Conservation (phyloP, 2,113 vertebrate genomes). For the Manacus vitellinus region DNA sequence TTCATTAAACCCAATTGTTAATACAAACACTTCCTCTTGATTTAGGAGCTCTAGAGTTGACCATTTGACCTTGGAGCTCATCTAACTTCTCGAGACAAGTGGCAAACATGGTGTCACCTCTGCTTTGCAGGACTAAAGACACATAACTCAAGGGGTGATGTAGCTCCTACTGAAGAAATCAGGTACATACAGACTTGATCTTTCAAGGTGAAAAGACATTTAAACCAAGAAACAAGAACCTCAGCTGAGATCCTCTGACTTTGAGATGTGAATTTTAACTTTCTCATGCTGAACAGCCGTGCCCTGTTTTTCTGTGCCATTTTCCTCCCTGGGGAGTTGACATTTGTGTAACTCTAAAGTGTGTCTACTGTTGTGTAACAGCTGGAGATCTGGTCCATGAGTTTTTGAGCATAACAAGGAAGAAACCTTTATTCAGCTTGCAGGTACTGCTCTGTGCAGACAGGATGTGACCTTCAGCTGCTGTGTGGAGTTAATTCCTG, state of each 20-base stretch:
- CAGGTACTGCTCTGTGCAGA: neutral
- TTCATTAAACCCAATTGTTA: neutral
- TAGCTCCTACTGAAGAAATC: neutral
- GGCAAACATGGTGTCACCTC: neutral
- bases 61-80: neutral
- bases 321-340: neutral
- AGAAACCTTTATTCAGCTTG: neutral
- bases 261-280: neutral
- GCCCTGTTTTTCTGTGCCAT: neutral
- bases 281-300: neutral
- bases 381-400: neutral
- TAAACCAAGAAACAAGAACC: neutral
- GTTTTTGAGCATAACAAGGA: neutral
- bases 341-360: neutral
- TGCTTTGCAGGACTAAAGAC: neutral
- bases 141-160: neutral
- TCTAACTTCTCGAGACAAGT: neutral
- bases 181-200: neutral
- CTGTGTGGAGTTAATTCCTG: neutral
- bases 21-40: neutral
- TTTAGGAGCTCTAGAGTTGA: constrained; percentile 19
- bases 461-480: neutral
- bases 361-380: neutral
- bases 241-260: neutral
- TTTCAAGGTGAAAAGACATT: neutral